phyloP scores from a whole-genome alignment of 2,888 invertebrate species.

The Prostheceraeus crozeri region DNA sequence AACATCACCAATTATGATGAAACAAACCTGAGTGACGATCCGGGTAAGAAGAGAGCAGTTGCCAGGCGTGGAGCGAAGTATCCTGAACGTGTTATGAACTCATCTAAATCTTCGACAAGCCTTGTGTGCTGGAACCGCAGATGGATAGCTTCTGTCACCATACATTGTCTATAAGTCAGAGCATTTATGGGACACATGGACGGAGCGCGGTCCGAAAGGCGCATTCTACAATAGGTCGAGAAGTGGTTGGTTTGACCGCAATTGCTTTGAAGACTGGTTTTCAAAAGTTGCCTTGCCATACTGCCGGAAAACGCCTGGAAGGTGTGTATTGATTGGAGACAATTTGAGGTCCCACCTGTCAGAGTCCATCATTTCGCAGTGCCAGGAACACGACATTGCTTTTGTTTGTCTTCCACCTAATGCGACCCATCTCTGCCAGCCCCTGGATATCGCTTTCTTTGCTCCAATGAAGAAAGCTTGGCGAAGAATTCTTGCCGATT shows the following conservation, averaged over 20 bases:
- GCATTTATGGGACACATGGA: constrained; percentile 55
- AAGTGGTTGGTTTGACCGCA: constrained; percentile 50
- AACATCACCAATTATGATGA: constrained; percentile 18
- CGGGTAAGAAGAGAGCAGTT: constrained; percentile 15
- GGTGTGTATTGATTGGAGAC: constrained; percentile 53
- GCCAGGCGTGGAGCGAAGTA: constrained; percentile 46
- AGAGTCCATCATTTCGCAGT: constrained; percentile 48
- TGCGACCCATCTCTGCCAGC: constrained; percentile 50
- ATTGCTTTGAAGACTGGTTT: constrained; percentile 49
- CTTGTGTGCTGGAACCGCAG: constrained; percentile 53
- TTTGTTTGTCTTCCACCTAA: constrained; percentile 52
- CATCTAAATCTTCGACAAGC: constrained; percentile 46
- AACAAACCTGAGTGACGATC: constrained; percentile 21
- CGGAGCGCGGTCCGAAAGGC: constrained; percentile 50
- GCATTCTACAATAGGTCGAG: constrained; percentile 51
- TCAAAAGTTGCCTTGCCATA: constrained; percentile 43
- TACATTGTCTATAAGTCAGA: constrained; percentile 57
- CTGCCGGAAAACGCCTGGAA: constrained; percentile 44
- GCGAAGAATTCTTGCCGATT: constrained; percentile 34
- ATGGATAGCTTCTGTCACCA: constrained; percentile 50
- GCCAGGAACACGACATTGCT: constrained; percentile 49
- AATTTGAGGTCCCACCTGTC: constrained; percentile 46
- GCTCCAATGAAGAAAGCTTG: constrained; percentile 47
- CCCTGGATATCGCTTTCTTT: constrained; percentile 51
- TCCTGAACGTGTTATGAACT: constrained; percentile 49